Evolutionary conservation across 2,888 invertebrate genomes (phyloP).

Genomic region (Nymphalis urticae): DNA sequence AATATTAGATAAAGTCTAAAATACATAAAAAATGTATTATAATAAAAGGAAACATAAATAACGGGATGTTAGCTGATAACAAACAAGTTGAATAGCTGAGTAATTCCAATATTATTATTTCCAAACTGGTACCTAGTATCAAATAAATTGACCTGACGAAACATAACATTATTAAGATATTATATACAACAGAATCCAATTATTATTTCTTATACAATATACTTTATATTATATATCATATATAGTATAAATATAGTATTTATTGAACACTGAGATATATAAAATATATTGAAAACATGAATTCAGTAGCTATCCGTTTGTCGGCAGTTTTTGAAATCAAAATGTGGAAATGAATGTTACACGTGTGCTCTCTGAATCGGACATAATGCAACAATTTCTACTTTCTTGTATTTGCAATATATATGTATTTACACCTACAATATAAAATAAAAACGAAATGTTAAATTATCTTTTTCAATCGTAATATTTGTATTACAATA

Average conservation of each 20-base stretch:
- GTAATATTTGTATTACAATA: neutral
- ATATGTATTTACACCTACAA: neutral
- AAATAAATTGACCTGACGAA: neutral
- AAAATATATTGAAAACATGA: neutral
- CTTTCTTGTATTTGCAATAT: neutral
- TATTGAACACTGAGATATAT: neutral
- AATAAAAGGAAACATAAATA: constrained; percentile 9
- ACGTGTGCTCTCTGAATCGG: constrained; percentile 1
- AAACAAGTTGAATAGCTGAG: constrained; percentile 9
- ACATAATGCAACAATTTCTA: constrained; percentile 6
- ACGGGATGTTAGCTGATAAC: neutral
- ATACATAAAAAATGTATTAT: neutral
- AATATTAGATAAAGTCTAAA: neutral
- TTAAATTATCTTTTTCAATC: neutral
- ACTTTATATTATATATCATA: neutral
- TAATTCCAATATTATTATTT: neutral
- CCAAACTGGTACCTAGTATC: neutral
- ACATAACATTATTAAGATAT: neutral
- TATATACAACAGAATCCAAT: neutral
- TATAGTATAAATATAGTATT: neutral
- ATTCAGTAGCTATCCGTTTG: neutral
- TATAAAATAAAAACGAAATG: neutral
- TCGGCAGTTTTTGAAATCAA: neutral
- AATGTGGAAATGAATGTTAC: constrained; percentile 5
- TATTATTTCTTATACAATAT: no score